Evolutionary conservation across 2,797 vertebrate genomes (phyloP).

Genomic region (Pogoniulus pusillus): DNA sequence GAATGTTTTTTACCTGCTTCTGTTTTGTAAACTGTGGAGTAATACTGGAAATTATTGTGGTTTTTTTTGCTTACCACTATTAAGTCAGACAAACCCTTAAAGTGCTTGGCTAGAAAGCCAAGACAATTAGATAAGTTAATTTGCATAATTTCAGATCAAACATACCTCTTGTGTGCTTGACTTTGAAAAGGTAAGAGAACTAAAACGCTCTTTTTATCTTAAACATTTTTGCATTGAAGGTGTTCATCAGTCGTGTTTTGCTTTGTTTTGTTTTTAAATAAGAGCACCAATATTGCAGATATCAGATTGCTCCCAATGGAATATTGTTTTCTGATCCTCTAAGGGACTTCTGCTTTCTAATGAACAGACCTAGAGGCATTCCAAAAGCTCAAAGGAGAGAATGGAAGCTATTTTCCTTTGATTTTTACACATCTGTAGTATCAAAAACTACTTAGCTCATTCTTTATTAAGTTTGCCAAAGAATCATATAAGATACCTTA

Average conservation of each 20-base stretch:
- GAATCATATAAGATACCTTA: conserved; percentile 29
- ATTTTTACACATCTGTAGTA: conserved; percentile 45
- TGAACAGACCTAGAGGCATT: conserved; percentile 68
- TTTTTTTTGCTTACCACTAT: background rate
- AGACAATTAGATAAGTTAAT: background rate
- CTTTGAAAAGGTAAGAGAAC: background rate
- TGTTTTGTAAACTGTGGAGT: background rate
- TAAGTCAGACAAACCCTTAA: background rate
- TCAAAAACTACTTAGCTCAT: conserved; percentile 36
- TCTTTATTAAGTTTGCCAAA: conserved; percentile 46
- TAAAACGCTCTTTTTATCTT: conserved; percentile 5
- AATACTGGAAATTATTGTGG: background rate
- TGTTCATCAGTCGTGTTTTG: background rate
- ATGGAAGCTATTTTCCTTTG: conserved; percentile 51
- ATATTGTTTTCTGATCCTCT: conserved; percentile 53
- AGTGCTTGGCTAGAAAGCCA: background rate
- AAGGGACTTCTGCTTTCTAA: conserved; percentile 47
- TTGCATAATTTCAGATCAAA: conserved; percentile 6
- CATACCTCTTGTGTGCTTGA: background rate
- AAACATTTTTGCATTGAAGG: conserved; percentile 23
- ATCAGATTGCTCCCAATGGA: conserved; percentile 34
- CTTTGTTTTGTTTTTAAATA: background rate
- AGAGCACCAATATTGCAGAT: background rate
- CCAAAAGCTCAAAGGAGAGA: conserved; percentile 53
- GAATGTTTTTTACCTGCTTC: background rate